These are phyloP conservation scores for Brachionus calyciflorus DNA, from an alignment of 1,140 invertebrate species.

Conservation along the genomic window DNA sequence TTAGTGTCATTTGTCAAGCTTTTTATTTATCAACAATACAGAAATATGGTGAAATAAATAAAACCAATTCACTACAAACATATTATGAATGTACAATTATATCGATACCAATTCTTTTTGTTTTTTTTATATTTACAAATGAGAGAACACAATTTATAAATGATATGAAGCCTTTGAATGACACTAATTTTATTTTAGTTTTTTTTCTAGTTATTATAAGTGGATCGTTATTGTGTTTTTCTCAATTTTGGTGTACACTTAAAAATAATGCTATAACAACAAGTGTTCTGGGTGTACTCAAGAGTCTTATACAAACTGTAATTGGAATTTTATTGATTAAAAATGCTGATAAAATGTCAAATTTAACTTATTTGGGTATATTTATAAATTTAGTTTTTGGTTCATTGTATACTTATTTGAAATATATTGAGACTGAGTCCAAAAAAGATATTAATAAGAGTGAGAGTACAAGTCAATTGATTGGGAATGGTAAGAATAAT, in stretches of 20 bases:
- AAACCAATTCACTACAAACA: constrained; percentile 55
- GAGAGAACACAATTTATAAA: constrained; percentile 50
- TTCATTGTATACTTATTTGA: constrained; percentile 60
- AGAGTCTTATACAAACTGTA: constrained; percentile 62
- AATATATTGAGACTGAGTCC: constrained; percentile 51
- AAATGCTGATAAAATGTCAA: constrained; percentile 56
- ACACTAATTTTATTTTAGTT: constrained; percentile 49
- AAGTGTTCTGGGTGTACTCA: constrained; percentile 62
- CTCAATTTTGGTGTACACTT: constrained; percentile 63
- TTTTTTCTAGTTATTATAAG: constrained; percentile 58
- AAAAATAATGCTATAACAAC: constrained; percentile 63
- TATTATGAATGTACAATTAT: constrained; percentile 62
- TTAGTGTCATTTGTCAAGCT: constrained; percentile 62
- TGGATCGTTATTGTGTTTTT: constrained; percentile 62
- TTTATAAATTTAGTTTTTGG: constrained; percentile 59
- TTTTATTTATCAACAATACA: constrained; percentile 63
- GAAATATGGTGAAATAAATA: constrained; percentile 54
- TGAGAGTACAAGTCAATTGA: neutral
- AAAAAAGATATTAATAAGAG: neutral
- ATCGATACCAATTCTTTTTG: constrained; percentile 59
- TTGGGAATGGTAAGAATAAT: no score
- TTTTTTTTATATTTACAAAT: constrained; percentile 52
- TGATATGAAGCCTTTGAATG: constrained; percentile 10
- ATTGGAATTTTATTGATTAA: constrained; percentile 63
- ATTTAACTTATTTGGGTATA: constrained; percentile 57